Conservation (phyloP, 2,888 invertebrate species). For the Stenotaenia linearis region DNA sequence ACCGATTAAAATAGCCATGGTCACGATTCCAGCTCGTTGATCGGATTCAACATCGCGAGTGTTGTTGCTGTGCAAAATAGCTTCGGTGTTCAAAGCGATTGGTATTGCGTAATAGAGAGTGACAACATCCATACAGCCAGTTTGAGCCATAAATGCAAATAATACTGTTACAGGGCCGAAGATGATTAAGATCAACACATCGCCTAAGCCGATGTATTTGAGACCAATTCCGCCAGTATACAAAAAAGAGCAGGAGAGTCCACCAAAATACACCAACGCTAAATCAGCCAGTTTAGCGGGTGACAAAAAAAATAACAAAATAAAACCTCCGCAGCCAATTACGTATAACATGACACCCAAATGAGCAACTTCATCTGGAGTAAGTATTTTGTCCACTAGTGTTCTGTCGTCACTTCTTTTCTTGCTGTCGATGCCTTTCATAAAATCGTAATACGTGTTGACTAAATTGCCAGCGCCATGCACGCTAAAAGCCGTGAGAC, state of each 20-base stretch:
- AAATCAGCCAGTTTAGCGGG: conserved; percentile 91
- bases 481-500: conserved; percentile 81
- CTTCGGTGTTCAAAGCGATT: conserved; percentile 87
- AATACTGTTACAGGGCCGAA: conserved; percentile 92
- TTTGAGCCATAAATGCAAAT: conserved; percentile 88
- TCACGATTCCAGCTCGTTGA: conserved; percentile 83
- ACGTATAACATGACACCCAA: conserved; percentile 82
- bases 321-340: conserved; percentile 77
- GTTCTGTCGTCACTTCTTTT: conserved; percentile 77
- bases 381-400: conserved; percentile 83
- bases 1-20: conserved; percentile 88
- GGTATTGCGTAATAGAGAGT: conserved; percentile 91
- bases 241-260: conserved; percentile 88
- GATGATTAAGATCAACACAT: conserved; percentile 81
- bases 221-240: conserved; percentile 94
- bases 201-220: conserved; percentile 91
- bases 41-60: conserved; percentile 86
- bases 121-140: conserved; percentile 82
- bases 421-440: conserved; percentile 88
- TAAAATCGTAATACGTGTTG: conserved; percentile 92
- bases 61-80: conserved; percentile 91
- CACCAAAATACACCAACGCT: conserved; percentile 90
- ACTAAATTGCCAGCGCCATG: conserved; percentile 96
- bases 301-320: conserved; percentile 68
- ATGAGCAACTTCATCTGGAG: conserved; percentile 76